phyloP scores from a whole-genome alignment of 2,888 invertebrate genomes.

The Oeneis ivallda region DNA sequence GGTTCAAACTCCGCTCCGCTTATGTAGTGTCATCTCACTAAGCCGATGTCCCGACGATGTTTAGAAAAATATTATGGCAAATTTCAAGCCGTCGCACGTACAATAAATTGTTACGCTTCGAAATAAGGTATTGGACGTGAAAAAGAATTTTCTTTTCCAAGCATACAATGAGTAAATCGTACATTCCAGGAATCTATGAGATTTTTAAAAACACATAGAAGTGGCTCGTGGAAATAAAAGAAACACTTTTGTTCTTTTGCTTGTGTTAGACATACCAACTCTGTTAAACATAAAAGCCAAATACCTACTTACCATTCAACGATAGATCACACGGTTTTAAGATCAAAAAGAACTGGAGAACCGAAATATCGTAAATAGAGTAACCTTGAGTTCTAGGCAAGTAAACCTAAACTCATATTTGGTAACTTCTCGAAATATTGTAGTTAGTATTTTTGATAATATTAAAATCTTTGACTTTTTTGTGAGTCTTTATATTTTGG shows the following conservation, averaged over 20 bases:
- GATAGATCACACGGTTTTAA: background rate
- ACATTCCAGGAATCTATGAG: constrained; percentile 16
- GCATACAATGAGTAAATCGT: constrained; percentile 48
- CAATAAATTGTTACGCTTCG: constrained; percentile 13
- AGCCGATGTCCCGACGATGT: constrained; percentile 22
- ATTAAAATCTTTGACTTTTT: no score
- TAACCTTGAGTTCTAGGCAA: background rate
- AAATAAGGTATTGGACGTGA: constrained; percentile 7
- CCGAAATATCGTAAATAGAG: background rate
- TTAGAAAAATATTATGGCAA: constrained; percentile 28
- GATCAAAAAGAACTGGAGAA: background rate
- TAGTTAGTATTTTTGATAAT: no score
- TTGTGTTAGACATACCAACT: background rate
- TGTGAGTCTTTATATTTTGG: no score
- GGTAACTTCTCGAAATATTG: no score
- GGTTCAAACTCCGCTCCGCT: constrained; percentile 1
- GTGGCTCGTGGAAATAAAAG: background rate
- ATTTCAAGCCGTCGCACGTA: constrained; percentile 27
- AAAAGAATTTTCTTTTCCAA: constrained; percentile 48
- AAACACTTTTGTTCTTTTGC: constrained; percentile 6
- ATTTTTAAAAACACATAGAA: constrained; percentile 15
- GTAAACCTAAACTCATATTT: no score
- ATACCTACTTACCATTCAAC: constrained; percentile 11
- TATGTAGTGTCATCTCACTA: background rate
- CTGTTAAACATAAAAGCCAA: background rate